A percentile compares a stretch with the other conserved stretches of the same genome.
Evolutionary conservation across 2,113 vertebrate genomes (phyloP).

Genomic region (Cynoglossus semilaevis): DNA sequence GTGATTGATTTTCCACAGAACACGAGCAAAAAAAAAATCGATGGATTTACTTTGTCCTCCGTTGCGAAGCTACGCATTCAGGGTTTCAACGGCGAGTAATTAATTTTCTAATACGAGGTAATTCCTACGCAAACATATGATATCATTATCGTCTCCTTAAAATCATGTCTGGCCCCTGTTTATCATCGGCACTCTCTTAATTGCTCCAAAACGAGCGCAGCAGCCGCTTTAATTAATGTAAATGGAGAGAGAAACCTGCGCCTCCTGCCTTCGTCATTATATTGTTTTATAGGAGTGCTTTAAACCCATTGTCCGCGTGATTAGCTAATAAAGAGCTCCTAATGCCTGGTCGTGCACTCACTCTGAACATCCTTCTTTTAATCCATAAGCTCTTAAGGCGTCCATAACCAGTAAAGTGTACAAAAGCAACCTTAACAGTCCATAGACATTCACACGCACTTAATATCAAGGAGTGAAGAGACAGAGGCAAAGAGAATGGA

Average conservation of each 20-base stretch:
- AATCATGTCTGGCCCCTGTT: slow-evolving; percentile 12
- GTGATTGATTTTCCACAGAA: too few species aligned
- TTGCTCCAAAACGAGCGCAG: slow-evolving; percentile 43
- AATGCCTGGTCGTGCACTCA: slow-evolving; percentile 72
- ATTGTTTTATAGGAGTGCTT: slow-evolving; percentile 65
- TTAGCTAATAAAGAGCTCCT: slow-evolving; percentile 73
- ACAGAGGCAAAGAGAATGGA: slow-evolving; percentile 35
- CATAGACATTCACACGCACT: slow-evolving; percentile 64
- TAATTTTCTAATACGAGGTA: background rate
- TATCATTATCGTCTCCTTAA: slow-evolving; percentile 14
- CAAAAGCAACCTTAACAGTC: slow-evolving; percentile 54
- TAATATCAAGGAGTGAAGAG: slow-evolving; percentile 65
- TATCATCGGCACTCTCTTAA: slow-evolving; percentile 49
- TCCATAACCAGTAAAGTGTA: slow-evolving; percentile 63
- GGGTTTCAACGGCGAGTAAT: background rate
- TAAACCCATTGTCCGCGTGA: slow-evolving; percentile 63
- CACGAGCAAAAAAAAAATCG: too few species aligned
- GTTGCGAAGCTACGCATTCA: too few species aligned
- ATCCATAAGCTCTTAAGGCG: slow-evolving; percentile 74
- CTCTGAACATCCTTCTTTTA: slow-evolving; percentile 62
- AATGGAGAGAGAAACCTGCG: slow-evolving; percentile 32
- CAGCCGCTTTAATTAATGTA: slow-evolving; percentile 63
- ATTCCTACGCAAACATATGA: background rate
- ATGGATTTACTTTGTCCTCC: too few species aligned
- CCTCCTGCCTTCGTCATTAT: slow-evolving; percentile 40